Conservation (phyloP, 1,140 invertebrate genomes). For the Drosophila repletoides region DNA sequence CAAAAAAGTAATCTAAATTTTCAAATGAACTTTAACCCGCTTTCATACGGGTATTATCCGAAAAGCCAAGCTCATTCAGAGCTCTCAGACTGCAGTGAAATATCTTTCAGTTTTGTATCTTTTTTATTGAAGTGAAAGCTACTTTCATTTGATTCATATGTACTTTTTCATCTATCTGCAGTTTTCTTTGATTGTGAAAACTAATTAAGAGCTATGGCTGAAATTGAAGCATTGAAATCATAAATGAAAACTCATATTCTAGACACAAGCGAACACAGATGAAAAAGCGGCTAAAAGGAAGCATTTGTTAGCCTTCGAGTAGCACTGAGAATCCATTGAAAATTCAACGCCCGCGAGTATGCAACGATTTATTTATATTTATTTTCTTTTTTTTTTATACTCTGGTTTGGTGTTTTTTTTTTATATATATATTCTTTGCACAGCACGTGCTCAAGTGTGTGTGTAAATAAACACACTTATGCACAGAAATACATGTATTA, state of each 20-base stretch:
- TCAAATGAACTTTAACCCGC: too few species aligned
- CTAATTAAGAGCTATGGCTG: neutral
- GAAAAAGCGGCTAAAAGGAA: slow-evolving; percentile 10
- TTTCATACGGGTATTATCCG: too few species aligned
- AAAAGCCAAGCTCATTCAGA: too few species aligned
- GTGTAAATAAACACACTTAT: slow-evolving; percentile 57
- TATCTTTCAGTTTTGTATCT: too few species aligned
- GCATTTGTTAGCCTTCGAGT: slow-evolving; percentile 26
- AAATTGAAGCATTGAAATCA: too few species aligned
- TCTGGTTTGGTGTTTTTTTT: slow-evolving; percentile 3
- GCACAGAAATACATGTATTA: neutral
- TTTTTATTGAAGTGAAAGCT: too few species aligned
- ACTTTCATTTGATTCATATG: too few species aligned
- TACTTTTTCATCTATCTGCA: too few species aligned
- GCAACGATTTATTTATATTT: slow-evolving; percentile 59
- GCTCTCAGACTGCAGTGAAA: too few species aligned
- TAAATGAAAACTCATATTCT: neutral
- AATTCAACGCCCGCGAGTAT: slow-evolving; percentile 27
- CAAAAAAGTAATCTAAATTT: too few species aligned
- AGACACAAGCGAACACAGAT: slow-evolving; percentile 12
- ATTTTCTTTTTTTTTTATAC: slow-evolving; percentile 23
- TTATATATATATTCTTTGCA: slow-evolving; percentile 35
- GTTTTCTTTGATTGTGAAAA: too few species aligned
- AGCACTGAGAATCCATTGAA: slow-evolving; percentile 58
- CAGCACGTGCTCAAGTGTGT: slow-evolving; percentile 74